Conservation (phyloP, 2,113 vertebrate species). For the Lagopus leucura region DNA sequence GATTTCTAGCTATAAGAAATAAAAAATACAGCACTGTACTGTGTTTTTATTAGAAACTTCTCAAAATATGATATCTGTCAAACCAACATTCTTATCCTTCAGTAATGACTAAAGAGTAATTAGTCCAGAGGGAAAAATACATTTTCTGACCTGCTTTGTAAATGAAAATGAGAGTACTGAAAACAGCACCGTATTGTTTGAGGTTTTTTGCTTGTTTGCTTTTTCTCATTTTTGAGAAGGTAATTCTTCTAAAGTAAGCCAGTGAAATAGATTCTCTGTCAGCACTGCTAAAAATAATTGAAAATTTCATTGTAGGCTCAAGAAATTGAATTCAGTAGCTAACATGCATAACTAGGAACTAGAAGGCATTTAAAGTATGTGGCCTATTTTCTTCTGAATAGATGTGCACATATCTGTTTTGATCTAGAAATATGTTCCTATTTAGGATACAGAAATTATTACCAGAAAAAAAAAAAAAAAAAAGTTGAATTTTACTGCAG, state of each 20-base stretch:
- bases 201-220: not conserved
- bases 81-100: not conserved
- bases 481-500: not conserved
- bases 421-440: not conserved
- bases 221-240: not conserved
- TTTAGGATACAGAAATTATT: not conserved
- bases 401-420: not conserved
- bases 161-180: not conserved
- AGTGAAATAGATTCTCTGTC: not conserved
- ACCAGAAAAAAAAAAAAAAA: not conserved
- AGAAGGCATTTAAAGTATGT: not conserved
- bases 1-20: not conserved
- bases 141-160: not conserved
- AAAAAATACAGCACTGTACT: rapidly evolving
- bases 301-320: not conserved
- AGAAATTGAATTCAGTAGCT: not conserved
- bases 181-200: not conserved
- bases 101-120: not conserved
- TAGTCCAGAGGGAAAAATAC: not conserved
- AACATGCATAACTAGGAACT: not conserved
- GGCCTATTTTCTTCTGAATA: not conserved
- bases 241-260: not conserved
- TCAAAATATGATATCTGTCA: not conserved
- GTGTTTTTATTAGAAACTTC: not conserved
- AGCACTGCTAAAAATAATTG: not conserved